phyloP scores from a whole-genome alignment of 2,113 vertebrate genomes.

The Dissostichus mawsoni region DNA sequence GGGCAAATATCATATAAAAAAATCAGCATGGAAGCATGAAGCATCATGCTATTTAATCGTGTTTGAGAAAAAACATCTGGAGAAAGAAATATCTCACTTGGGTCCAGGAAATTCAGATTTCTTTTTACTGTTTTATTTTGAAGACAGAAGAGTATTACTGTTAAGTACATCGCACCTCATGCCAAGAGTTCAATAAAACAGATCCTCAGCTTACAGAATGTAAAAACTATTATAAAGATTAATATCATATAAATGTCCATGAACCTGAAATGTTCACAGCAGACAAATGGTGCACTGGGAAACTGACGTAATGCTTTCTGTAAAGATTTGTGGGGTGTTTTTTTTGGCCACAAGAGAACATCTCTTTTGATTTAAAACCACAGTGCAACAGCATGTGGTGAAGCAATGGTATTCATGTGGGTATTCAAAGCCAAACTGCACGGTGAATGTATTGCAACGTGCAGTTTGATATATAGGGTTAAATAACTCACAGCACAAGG shows the following conservation, averaged over 20 bases:
- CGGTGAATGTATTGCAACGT: not conserved
- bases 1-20: slow-evolving; percentile 3
- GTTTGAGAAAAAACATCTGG: slow-evolving; percentile 16
- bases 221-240: slow-evolving; percentile 22
- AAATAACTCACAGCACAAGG: not conserved
- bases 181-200: slow-evolving; percentile 14
- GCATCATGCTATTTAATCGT: not conserved
- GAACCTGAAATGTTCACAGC: slow-evolving; percentile 3
- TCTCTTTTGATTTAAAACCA: not conserved
- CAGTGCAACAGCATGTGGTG: not conserved
- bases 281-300: not conserved
- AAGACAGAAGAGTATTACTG: not conserved
- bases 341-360: slow-evolving; percentile 2
- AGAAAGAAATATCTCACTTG: not conserved
- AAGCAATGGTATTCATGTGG: slow-evolving; percentile 28
- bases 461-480: slow-evolving; percentile 1
- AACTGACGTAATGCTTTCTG: slow-evolving; percentile 17
- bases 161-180: not conserved
- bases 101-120: not conserved
- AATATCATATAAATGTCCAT: slow-evolving; percentile 31
- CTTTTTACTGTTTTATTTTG: not conserved
- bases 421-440: slow-evolving; percentile 4
- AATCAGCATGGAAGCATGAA: not conserved
- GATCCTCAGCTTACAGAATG: slow-evolving; percentile 13
- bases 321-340: too few relatives aligned